These are phyloP conservation scores for Petrolisthes cinctipes DNA, from an alignment of 2,888 invertebrate species.

Conservation along the genomic window DNA sequence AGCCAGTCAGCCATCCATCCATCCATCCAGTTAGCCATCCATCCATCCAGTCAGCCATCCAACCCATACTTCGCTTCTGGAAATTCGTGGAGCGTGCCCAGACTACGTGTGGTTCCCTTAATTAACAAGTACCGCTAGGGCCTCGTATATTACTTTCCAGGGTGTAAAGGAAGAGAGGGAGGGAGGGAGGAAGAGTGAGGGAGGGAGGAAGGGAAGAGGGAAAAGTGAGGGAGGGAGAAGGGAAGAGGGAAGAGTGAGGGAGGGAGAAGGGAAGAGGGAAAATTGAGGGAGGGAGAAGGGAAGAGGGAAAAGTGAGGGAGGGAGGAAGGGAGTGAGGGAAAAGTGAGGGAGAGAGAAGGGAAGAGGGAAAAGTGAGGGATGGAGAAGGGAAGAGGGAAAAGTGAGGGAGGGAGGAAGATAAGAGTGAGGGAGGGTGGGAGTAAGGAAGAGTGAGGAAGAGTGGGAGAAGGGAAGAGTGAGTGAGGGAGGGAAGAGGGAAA, in stretches of 20 bases:
- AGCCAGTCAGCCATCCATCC: background rate
- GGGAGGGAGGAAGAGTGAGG: background rate
- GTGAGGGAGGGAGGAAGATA: background rate
- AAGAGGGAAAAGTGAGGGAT: background rate
- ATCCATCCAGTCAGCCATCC: background rate
- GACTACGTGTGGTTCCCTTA: slow-evolving; percentile 2
- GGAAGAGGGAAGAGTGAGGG: background rate
- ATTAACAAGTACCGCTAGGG: slow-evolving; percentile 18
- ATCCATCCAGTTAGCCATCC: background rate
- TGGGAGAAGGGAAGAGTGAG: background rate
- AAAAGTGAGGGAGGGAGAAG: background rate
- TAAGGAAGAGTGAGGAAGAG: background rate
- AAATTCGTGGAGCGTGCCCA: slow-evolving; percentile 5
- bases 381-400: background rate
- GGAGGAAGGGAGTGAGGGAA: background rate
- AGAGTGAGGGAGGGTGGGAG: background rate
- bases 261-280: background rate
- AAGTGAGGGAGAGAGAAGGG: background rate
- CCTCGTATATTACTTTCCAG: background rate
- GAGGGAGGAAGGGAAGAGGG: background rate
- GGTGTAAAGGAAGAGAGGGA: background rate
- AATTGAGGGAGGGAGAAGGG: background rate
- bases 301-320: background rate
- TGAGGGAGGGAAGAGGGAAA: background rate
- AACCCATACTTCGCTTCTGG: background rate